Conservation (phyloP, 2,113 vertebrate species). For the Dermatemys mawii region DNA sequence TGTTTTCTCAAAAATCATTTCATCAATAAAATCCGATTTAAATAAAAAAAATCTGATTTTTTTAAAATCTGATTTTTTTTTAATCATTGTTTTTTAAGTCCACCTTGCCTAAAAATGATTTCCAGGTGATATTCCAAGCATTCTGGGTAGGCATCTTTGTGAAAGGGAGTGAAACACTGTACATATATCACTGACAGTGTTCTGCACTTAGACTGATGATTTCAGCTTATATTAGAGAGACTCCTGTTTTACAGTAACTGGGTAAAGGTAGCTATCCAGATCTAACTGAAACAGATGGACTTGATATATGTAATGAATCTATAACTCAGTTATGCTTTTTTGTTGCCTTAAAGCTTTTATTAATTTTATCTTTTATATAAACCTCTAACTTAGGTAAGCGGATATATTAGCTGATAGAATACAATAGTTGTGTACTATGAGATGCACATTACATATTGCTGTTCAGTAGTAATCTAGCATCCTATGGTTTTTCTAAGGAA, state of each 20-base stretch:
- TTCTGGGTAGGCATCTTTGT: neutral
- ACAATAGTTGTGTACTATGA: no score
- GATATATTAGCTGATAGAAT: no score
- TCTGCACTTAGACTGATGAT: neutral
- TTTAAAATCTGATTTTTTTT: no score
- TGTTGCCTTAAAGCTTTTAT: neutral
- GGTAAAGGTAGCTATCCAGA: neutral
- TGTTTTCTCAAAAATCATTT: no score
- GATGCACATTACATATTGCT: neutral
- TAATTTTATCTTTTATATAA: no score
- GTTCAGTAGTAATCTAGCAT: constrained; percentile 41
- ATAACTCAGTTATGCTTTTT: neutral
- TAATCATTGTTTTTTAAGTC: no score
- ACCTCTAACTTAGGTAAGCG: no score
- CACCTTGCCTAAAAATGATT: neutral
- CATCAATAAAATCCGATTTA: no score
- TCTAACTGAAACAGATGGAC: neutral
- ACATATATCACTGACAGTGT: neutral
- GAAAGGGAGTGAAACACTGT: neutral
- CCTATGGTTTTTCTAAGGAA: neutral
- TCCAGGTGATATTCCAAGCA: neutral
- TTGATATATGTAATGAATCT: neutral
- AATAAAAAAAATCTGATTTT: no score
- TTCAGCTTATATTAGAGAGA: neutral
- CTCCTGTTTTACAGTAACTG: neutral